These are phyloP conservation scores for Serrognathus titanus DNA, from an alignment of 2,888 invertebrate species.

Conservation along the genomic window DNA sequence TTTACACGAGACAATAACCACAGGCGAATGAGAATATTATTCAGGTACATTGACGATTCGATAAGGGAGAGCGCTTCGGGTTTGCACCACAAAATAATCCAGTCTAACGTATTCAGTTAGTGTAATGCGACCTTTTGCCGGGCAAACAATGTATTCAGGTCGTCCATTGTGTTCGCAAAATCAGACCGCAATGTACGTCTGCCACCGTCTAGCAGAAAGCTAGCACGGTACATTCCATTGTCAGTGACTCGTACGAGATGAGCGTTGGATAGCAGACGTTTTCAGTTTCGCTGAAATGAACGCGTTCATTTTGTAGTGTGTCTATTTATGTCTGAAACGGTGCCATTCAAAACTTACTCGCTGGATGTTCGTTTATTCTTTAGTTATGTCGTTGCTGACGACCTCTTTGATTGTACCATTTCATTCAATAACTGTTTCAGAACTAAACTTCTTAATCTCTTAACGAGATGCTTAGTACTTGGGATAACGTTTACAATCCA, in stretches of 20 bases:
- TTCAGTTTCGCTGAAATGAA: not conserved
- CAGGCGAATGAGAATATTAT: conserved; percentile 13
- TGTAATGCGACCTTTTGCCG: conserved; percentile 11
- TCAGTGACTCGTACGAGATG: not conserved
- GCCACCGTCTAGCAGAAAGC: not conserved
- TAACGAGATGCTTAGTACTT: no score
- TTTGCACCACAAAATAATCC: conserved; percentile 5
- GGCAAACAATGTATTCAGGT: conserved; percentile 16
- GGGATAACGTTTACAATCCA: no score
- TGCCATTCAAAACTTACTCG: no score
- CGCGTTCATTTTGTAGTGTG: not conserved
- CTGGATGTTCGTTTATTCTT: no score
- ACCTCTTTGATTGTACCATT: no score
- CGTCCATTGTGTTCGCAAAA: conserved; percentile 16
- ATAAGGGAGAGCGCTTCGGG: conserved; percentile 10
- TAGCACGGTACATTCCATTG: not conserved
- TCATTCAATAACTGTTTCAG: no score
- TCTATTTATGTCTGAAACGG: no score
- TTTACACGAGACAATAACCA: no score
- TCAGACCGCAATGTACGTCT: conserved; percentile 5
- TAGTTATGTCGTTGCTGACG: no score
- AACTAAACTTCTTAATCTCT: no score
- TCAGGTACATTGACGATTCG: conserved; percentile 14
- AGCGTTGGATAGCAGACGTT: conserved; percentile 6
- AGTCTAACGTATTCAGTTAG: conserved; percentile 10